These are phyloP conservation scores for Dasypogon diadema DNA, from an alignment of 2,888 invertebrate genomes.

Conservation along the genomic window DNA sequence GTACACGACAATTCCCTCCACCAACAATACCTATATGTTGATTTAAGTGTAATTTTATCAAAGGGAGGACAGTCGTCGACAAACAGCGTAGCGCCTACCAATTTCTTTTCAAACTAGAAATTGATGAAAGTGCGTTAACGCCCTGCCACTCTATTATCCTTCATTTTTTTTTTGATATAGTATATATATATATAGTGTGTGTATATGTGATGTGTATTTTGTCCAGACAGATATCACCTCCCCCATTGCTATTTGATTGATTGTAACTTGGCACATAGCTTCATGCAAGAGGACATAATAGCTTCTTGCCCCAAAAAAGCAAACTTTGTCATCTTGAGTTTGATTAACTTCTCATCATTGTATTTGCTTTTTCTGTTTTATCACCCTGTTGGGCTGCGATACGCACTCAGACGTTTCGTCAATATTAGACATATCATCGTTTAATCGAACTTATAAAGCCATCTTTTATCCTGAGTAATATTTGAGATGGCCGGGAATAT, in stretches of 20 bases:
- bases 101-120: neutral
- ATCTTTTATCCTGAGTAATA: neutral
- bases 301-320: neutral
- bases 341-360: neutral
- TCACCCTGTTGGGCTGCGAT: neutral
- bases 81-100: neutral
- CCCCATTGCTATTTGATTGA: neutral
- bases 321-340: constrained; percentile 12
- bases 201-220: neutral
- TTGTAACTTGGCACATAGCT: neutral
- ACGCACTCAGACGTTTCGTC: neutral
- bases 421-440: neutral
- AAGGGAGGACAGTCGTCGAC: neutral
- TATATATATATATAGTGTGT: too few relatives aligned
- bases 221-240: neutral
- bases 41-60: neutral
- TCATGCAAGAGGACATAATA: neutral
- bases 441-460: neutral
- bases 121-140: neutral
- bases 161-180: too few relatives aligned
- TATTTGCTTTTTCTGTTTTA: neutral
- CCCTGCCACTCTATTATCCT: neutral
- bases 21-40: too few relatives aligned
- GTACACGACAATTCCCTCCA: too few relatives aligned
- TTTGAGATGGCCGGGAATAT: neutral